A percentile compares a stretch with the other conserved stretches of the same genome.
Evolutionary conservation across 2,113 vertebrate species (phyloP).

Genomic region (Pelecanus crispus): DNA sequence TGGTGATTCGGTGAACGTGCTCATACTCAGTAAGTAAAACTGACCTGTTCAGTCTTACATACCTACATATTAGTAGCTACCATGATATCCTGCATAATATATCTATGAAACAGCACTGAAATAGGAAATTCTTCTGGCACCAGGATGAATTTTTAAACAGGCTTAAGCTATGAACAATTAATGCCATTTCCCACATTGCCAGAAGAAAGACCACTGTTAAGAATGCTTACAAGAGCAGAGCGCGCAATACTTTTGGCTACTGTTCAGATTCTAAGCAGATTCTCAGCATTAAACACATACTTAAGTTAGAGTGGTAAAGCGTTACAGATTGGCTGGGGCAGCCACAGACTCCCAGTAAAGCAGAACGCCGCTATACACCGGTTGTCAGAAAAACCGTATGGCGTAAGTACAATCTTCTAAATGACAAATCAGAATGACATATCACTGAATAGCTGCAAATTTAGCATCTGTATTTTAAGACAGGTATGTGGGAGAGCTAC

Average conservation of each 20-base stretch:
- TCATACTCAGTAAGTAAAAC: neutral
- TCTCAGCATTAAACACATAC: neutral
- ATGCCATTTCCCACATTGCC: neutral
- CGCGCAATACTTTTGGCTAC: neutral
- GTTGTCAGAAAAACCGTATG: neutral
- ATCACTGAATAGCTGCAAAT: neutral
- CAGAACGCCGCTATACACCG: rapidly evolving
- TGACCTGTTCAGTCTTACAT: neutral
- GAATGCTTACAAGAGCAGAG: neutral
- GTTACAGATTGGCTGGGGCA: neutral
- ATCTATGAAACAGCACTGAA: neutral
- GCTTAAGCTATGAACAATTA: neutral
- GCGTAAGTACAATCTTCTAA: neutral
- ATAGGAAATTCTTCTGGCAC: neutral
- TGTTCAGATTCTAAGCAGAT: neutral
- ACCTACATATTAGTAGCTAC: neutral
- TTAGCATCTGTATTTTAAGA: neutral
- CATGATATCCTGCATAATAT: neutral
- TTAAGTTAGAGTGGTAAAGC: neutral
- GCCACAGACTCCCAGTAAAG: neutral
- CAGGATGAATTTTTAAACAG: neutral
- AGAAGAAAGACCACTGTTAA: neutral
- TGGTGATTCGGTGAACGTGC: neutral
- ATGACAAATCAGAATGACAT: neutral
- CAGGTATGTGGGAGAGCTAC: neutral